Conservation (phyloP, 2,797 vertebrate species). For the Esox masquinongy region DNA sequence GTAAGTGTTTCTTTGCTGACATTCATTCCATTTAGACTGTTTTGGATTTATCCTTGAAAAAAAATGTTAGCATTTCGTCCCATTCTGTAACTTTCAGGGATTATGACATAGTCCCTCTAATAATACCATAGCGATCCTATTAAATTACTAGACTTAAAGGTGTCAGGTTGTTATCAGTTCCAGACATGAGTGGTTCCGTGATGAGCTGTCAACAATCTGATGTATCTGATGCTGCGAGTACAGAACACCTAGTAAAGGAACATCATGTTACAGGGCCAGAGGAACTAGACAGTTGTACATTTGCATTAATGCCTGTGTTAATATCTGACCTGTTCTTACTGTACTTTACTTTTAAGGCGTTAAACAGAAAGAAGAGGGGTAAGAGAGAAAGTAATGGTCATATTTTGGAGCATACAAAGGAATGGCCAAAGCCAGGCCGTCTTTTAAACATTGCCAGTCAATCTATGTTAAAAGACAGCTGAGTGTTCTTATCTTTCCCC, state of each 20-base stretch:
- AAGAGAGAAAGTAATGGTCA: background rate
- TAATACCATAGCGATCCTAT: too few relatives aligned
- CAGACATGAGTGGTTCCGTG: background rate
- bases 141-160: background rate
- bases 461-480: background rate
- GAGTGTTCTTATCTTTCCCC: slow-evolving; percentile 41
- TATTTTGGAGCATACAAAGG: background rate
- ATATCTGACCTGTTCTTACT: background rate
- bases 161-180: background rate
- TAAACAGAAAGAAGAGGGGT: background rate
- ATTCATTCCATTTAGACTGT: too few relatives aligned
- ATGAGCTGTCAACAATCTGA: background rate
- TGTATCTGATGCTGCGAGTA: background rate
- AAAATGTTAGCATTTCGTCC: too few relatives aligned
- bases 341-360: background rate
- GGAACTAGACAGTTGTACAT: background rate
- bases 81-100: too few relatives aligned
- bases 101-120: too few relatives aligned
- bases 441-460: background rate
- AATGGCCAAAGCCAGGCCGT: background rate
- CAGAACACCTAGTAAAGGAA: background rate
- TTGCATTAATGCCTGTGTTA: background rate
- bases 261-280: background rate
- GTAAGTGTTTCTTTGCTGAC: too few relatives aligned
- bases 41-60: too few relatives aligned